Evolutionary conservation across 2,888 invertebrate species (phyloP).

Genomic region (Synanthedon myopaeformis): DNA sequence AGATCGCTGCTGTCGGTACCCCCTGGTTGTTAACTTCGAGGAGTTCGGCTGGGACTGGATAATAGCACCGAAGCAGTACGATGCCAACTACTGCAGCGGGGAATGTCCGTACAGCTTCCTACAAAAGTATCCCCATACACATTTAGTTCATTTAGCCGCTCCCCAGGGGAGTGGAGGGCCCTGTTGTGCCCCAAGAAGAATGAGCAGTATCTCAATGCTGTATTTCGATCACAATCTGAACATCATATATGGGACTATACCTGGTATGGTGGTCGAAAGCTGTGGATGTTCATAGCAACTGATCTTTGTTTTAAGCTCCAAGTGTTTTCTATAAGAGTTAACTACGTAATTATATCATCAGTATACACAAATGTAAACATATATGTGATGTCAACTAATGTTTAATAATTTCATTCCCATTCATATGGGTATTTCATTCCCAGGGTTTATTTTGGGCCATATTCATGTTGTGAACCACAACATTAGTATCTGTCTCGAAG

Average conservation of each 20-base stretch:
- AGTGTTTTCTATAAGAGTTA: constrained; percentile 10
- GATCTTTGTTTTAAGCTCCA: constrained; percentile 25
- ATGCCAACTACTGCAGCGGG: constrained; percentile 96
- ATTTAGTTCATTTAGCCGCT: constrained; percentile 84
- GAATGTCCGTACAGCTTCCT: constrained; percentile 91
- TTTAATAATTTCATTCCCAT: too few species aligned
- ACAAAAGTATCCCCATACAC: constrained; percentile 89
- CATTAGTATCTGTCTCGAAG: too few species aligned
- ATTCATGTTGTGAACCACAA: too few species aligned
- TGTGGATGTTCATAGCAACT: constrained; percentile 87
- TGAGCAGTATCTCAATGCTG: constrained; percentile 90
- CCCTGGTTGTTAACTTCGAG: constrained; percentile 92
- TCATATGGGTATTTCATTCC: too few species aligned
- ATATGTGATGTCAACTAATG: too few species aligned
- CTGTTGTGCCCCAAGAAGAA: constrained; percentile 91
- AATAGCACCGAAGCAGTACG: constrained; percentile 94
- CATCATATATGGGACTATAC: constrained; percentile 88
- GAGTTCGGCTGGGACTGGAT: constrained; percentile 98
- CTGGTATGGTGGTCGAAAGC: constrained; percentile 94
- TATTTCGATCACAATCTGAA: constrained; percentile 91
- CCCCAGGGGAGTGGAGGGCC: constrained; percentile 84
- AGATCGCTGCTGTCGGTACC: constrained; percentile 92
- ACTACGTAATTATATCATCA: too few species aligned
- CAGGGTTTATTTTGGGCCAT: too few species aligned
- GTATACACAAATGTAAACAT: too few species aligned